Conservation (phyloP, 2,113 vertebrate species). For the Stictonetta naevosa region DNA sequence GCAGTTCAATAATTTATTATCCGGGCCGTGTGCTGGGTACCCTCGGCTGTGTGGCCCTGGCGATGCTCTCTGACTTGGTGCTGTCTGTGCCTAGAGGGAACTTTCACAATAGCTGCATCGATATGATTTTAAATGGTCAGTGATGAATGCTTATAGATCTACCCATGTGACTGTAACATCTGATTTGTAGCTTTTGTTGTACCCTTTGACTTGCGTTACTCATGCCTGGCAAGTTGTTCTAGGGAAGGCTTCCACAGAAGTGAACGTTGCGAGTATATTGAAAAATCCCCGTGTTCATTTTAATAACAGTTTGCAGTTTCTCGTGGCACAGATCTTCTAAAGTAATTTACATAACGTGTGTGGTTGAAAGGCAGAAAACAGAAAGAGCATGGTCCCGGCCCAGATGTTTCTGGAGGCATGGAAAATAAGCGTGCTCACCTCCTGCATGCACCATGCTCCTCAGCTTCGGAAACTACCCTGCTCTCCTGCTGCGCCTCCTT, state of each 20-base stretch:
- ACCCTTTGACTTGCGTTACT: background rate
- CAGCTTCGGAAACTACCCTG: background rate
- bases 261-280: background rate
- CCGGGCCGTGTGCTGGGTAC: background rate
- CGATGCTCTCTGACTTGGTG: background rate
- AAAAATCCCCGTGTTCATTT: background rate
- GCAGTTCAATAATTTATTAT: slow-evolving; percentile 18
- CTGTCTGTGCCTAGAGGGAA: background rate
- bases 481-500: background rate
- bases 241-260: background rate
- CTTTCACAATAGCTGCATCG: background rate
- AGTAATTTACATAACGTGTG: background rate
- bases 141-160: background rate
- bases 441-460: fast-evolving
- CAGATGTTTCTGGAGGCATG: background rate
- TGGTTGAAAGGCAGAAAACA: background rate
- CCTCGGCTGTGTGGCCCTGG: background rate
- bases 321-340: background rate
- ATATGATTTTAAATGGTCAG: background rate
- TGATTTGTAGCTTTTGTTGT: background rate
- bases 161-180: background rate
- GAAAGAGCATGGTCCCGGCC: background rate
- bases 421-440: background rate
- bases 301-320: background rate
- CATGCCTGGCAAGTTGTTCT: background rate